phyloP scores from a whole-genome alignment of 2,113 vertebrate genomes.

The Hemiscyllium ocellatum region DNA sequence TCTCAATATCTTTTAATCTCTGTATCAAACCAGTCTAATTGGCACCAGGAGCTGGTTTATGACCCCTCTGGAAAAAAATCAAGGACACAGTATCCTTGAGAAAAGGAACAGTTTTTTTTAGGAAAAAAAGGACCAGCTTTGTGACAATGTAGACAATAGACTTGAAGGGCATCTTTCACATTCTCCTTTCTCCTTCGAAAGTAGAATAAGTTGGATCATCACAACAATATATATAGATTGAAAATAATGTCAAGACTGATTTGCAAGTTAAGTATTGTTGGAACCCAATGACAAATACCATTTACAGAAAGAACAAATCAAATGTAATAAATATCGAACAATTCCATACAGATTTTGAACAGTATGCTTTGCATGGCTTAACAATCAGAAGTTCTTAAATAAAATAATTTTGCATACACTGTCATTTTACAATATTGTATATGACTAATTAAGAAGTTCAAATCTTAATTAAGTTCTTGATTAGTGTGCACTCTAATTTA shows the following conservation, averaged over 20 bases:
- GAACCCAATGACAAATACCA: not conserved
- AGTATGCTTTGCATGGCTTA: not conserved
- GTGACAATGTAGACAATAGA: not conserved
- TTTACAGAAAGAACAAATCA: not conserved
- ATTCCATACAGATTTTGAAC: not conserved
- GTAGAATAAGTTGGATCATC: not conserved
- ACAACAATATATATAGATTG: not conserved
- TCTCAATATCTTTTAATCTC: too few relatives aligned
- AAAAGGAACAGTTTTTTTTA: too few relatives aligned
- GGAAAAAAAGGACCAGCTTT: too few relatives aligned
- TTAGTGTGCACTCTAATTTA: not conserved
- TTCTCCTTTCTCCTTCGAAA: not conserved
- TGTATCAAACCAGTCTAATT: too few relatives aligned
- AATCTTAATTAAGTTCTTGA: not conserved
- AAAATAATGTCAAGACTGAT: not conserved
- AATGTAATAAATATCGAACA: not conserved
- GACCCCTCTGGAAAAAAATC: too few relatives aligned
- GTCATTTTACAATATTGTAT: not conserved
- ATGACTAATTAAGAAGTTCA: not conserved
- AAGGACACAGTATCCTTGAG: too few relatives aligned
- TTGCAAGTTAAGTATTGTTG: not conserved
- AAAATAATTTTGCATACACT: not conserved
- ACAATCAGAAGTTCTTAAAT: not conserved
- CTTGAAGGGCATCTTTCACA: not conserved
- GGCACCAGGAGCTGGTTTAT: too few relatives aligned